Evolutionary conservation across 2,797 vertebrate species (phyloP), one percentile per base, ranked within the genome.

Genomic region (Xenopus petersii): DNA sequence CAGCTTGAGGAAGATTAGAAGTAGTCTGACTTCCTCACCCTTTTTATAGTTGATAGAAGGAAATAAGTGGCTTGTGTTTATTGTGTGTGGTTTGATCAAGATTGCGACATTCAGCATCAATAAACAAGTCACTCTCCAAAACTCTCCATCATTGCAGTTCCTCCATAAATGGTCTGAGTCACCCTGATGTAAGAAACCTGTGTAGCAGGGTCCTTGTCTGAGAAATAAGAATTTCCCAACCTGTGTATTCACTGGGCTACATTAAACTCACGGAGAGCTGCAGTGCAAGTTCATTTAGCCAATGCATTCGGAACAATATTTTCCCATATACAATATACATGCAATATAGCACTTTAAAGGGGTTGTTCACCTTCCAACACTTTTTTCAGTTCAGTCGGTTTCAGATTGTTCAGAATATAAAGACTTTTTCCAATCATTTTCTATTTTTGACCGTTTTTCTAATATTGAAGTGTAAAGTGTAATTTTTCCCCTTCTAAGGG

Each of bases 41-140:
- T 42, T 67, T 78, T 56, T 78, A 78, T 78, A 78, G 47, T 21
- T 26, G 13, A 47, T 47, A 73, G 58, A 72, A 72, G 75, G 70
- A 77, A 73, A 62, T 49, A 63, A 67, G 33, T 48, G 51, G 5
- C 56, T 10, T 62, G 47, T 77, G 24, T 66, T 64, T 66, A 66
- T 67, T n/a, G 47, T 49, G 36, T 15, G 15, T 54, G 13, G 4
- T 55, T 24, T 36, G 60, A 47, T 30, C 48, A 61, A 36, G 63
- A 55, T 42, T 54, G 51, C n/a, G 15, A 26, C 61, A 65, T 49
- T 51, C 56, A 71, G 55, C 61, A 21, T 47, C 61, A 48, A n/a
- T 16, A 33, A 48, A 61, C n/a, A 15, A 16, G 6, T 49, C 58
- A 10, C 59, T 24, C 58, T 26, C 61, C 59, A 65, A 49, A 33